Evolutionary conservation across 92 coral and sea anemone species (phyloP).

Genomic region (Zoanthus sociatus): DNA sequence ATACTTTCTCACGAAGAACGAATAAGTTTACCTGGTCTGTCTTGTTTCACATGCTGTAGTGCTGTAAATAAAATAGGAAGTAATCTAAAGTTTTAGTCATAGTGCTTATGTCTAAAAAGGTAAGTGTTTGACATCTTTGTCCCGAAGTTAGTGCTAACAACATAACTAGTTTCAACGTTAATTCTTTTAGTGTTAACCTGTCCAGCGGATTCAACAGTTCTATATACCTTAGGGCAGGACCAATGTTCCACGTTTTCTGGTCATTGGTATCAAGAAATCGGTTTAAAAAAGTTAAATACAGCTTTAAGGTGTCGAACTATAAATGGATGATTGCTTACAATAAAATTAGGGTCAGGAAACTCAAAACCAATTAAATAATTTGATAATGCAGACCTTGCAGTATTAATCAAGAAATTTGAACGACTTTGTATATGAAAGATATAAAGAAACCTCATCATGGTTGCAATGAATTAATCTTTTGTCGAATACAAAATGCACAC

Average conservation of each 20-base stretch:
- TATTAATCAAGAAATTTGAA: slow-evolving; percentile 34
- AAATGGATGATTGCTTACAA: no score
- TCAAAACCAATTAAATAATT: no score
- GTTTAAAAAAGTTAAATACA: no score
- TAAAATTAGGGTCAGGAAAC: no score
- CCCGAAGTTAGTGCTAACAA: slow-evolving; percentile 63
- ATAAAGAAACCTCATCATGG: slow-evolving; percentile 55
- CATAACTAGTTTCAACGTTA: slow-evolving; percentile 43
- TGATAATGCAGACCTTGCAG: no score
- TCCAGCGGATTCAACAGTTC: neutral
- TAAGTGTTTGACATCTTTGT: slow-evolving; percentile 59
- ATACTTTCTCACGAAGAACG: slow-evolving; percentile 46
- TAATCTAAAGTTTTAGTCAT: slow-evolving; percentile 40
- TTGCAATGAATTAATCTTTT: slow-evolving; percentile 50
- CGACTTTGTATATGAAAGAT: slow-evolving; percentile 1
- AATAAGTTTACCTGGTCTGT: slow-evolving; percentile 47
- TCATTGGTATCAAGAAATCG: neutral
- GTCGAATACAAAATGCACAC: slow-evolving; percentile 51
- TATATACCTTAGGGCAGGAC: slow-evolving; percentile 28
- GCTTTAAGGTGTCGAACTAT: no score
- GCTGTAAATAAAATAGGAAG: slow-evolving; percentile 29
- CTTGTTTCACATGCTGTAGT: slow-evolving; percentile 46
- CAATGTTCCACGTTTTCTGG: slow-evolving; percentile 56
- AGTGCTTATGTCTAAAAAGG: slow-evolving; percentile 17
- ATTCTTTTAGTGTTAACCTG: slow-evolving; percentile 44